These are phyloP conservation scores for Unio pictorum DNA, from an alignment of 2,888 invertebrate species.

Conservation along the genomic window DNA sequence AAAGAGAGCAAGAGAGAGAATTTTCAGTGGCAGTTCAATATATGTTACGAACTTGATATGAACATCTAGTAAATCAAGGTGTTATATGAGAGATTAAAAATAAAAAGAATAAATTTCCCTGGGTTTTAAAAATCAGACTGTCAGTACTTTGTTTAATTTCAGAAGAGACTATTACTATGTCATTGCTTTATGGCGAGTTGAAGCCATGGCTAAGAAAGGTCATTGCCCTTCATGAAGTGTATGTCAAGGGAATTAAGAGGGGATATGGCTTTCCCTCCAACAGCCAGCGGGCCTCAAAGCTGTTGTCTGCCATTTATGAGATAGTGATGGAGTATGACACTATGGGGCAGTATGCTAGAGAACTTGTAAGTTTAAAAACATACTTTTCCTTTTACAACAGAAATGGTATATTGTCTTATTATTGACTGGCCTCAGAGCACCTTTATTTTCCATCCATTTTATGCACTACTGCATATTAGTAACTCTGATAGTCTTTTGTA, in stretches of 20 bases:
- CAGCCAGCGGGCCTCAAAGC: constrained; percentile 49
- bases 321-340: constrained; percentile 51
- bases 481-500: too few relatives aligned
- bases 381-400: neutral
- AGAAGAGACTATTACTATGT: constrained; percentile 53
- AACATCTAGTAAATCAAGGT: too few relatives aligned
- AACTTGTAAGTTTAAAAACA: constrained; percentile 22
- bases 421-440: too few relatives aligned
- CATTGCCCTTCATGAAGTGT: constrained; percentile 34
- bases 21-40: too few relatives aligned
- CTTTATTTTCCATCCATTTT: too few relatives aligned
- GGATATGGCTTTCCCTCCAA: constrained; percentile 12
- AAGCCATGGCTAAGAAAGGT: constrained; percentile 46
- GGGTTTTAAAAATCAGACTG: neutral
- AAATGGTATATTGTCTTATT: neutral
- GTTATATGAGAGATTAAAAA: too few relatives aligned
- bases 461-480: too few relatives aligned
- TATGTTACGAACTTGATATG: too few relatives aligned
- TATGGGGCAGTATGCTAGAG: constrained; percentile 20
- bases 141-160: constrained; percentile 13
- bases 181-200: constrained; percentile 32
- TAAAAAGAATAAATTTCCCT: neutral
- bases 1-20: too few relatives aligned
- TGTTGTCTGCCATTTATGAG: constrained; percentile 57
- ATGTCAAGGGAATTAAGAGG: constrained; percentile 38